Base-by-base conservation (phyloP, 2,888 invertebrate species). In the Sesia apiformis region DNA sequence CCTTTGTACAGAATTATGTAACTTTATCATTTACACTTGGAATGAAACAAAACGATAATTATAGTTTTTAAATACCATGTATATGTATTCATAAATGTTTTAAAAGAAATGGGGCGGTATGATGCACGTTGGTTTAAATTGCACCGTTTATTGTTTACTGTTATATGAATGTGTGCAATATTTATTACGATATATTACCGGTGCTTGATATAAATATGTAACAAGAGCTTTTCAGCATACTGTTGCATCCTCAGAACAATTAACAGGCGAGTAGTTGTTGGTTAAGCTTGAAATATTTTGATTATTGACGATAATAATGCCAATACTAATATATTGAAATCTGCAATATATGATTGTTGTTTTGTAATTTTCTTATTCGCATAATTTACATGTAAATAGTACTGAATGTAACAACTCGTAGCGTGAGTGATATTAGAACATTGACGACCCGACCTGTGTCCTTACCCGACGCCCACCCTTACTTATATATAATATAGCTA, bases 191-290 rank as follows among this genome's bases (percentile, higher is more conserved):
- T 23, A 23, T 23, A 68, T 74, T 60, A 63, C 81, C 74, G 85
- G 84, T 82, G 84, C 83, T 83, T 79, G 64, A 64, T 72, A 62
- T 73, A 61, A 65, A 67, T 69, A 58, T 63, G 68, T 65, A 63
- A 60, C 62, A 59, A 64, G 58, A 23, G 23, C 23, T 23, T 23
- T 23, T 57, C 51, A 38, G 46, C 5, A 58, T 59, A 61, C 56
- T 60, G 41, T 55, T 57, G 59, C 73, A 81, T 80, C 86, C 83
- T 85, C 84, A 81, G 85, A 84, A 86, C 84, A 78, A 73, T 81
- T 78, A 78, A 78, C 53, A 53, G 23, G 23, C 62, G 64, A 66
- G 66, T 75, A 76, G 70, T 71, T 63, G 60, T 70, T 58, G 66
- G 66, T 74, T 77, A 75, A 74, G 73, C 67, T 77, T 77, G 60